phyloP scores from a whole-genome alignment of 2,888 invertebrate species.

The Ceriagrion tenellum region DNA sequence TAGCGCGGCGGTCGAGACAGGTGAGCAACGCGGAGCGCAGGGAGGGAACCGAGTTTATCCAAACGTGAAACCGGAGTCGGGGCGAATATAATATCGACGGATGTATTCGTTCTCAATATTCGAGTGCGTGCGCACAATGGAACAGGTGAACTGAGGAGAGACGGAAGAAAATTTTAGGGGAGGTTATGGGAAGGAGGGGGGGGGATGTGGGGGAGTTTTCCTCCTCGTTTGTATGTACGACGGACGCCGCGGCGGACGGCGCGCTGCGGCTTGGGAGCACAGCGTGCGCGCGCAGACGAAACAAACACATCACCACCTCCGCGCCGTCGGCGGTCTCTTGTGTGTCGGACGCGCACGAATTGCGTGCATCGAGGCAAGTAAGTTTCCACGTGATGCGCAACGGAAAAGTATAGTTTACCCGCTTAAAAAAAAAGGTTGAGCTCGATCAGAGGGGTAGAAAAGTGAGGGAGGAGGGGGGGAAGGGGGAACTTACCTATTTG shows the following conservation, averaged over 20 bases:
- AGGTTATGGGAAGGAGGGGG: background rate
- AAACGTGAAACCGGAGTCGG: constrained; percentile 28
- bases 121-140: background rate
- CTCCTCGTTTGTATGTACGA: background rate
- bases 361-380: background rate
- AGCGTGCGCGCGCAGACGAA: background rate
- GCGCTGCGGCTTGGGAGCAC: background rate
- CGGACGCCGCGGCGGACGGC: background rate
- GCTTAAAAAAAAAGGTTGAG: background rate
- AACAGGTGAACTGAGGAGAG: background rate
- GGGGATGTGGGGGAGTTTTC: background rate
- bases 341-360: background rate
- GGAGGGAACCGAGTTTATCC: background rate
- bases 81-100: background rate
- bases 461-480: too few species aligned
- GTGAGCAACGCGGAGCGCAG: background rate
- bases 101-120: background rate
- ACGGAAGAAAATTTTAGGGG: background rate
- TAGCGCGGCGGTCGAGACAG: background rate
- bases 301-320: background rate
- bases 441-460: background rate
- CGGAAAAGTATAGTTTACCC: background rate
- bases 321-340: constrained; percentile 18
- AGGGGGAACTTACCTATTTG: background rate
- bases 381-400: background rate